phyloP scores from a whole-genome alignment of 2,797 vertebrate genomes.

The Malurus splendens region DNA sequence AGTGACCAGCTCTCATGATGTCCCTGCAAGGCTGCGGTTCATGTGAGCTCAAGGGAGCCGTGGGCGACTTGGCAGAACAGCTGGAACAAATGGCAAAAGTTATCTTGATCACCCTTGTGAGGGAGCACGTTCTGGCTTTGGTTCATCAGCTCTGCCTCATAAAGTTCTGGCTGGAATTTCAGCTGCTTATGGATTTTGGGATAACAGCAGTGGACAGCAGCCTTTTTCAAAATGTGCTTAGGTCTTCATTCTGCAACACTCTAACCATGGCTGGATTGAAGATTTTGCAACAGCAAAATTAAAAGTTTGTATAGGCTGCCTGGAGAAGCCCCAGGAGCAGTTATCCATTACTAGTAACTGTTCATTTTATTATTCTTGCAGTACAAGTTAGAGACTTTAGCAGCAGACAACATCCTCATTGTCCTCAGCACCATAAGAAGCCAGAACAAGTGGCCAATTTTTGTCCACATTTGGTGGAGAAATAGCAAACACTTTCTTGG shows the following conservation, averaged over 20 bases:
- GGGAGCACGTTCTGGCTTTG: not conserved
- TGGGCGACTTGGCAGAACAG: not conserved
- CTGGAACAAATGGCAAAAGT: constrained; percentile 4
- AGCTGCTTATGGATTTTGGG: not conserved
- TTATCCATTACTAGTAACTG: not conserved
- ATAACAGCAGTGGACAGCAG: not conserved
- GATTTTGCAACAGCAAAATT: not conserved
- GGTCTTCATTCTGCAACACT: not conserved
- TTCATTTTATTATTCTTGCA: not conserved
- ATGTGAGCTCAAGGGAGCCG: not conserved
- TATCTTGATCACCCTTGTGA: not conserved
- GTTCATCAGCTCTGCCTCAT: not conserved
- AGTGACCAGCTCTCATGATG: not conserved
- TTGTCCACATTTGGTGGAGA: not conserved
- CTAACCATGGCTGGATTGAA: not conserved
- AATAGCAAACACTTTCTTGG: not conserved
- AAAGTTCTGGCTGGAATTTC: constrained; percentile 11
- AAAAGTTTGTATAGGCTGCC: not conserved
- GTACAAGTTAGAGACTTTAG: not conserved
- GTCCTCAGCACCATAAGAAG: not conserved
- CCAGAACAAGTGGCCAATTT: not conserved
- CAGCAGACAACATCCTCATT: not conserved
- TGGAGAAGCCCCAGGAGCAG: not conserved
- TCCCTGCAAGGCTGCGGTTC: not conserved
- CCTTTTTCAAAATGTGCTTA: not conserved